Base-by-base conservation (phyloP, 2,797 vertebrate species). In the Cyprinodon diabolis region DNA sequence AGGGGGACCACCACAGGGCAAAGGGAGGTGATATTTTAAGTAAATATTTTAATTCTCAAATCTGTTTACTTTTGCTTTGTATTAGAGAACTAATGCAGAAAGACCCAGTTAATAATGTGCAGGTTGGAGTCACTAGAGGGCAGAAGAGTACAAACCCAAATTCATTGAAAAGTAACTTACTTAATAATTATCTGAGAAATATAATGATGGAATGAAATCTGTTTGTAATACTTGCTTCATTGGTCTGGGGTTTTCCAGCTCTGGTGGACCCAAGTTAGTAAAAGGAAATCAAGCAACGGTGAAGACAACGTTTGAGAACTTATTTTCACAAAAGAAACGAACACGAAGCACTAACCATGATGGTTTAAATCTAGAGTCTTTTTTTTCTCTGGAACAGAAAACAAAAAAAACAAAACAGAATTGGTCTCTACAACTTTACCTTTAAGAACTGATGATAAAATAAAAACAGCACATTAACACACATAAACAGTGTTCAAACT, bases 91-190 rank as follows among this genome's bases (percentile, higher is more conserved):
- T 62, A 13, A 65, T 2, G 40, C 37, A 43, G 13, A 40, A 49
- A 49, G 15, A 15, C 40, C 19, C 11, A 11, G 14, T 47, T 57
- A 4, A 2, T 23, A 9, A 13, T 7, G 5, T 17, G 19, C 25
- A 21, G 9, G 30, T 30, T 71, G 40, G 0, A 40, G 30, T 86
- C 90, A 90, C 87, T 73, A 91, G 91, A 86, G 85, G 86, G 85
- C 68, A 63, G 0, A n/a, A 79, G 43, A 81, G 71, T 6, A 9
- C n/a, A 83, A 71, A 35, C 65, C n/a, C 10, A 25, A 21, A 35
- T 43, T 19, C 25, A 12, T 58, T 17, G 49, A 0, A 30, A 4
- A 14, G 17, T 17, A 1, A 65, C 49, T 60, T 2, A n/a, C 69
- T 77, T 23, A 78, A 79, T 76, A 68, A 0, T 2, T 48, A 68